phyloP scores from a whole-genome alignment of 1,140 invertebrate genomes.

The Caenorhabditis brenneri region DNA sequence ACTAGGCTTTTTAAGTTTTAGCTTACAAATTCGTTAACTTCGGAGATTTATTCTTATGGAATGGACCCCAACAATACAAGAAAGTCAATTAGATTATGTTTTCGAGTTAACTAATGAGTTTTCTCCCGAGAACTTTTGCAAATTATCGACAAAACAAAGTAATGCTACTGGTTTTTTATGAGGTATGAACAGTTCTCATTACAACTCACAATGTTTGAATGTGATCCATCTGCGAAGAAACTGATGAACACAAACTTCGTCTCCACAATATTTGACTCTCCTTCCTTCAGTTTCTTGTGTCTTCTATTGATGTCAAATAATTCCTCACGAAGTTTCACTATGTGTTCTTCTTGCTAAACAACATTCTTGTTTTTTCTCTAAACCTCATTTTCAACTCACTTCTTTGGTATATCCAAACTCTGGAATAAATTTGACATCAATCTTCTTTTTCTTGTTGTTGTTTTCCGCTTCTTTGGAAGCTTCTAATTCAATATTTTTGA shows the following conservation, averaged over 20 bases:
- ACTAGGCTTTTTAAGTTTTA: no score
- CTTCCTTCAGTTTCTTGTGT: slow-evolving; percentile 15
- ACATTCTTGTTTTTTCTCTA: no score
- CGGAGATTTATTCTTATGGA: no score
- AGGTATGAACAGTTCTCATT: no score
- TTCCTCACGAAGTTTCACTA: neutral
- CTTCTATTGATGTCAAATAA: slow-evolving; percentile 14
- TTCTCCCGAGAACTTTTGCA: no score
- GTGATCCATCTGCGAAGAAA: slow-evolving; percentile 5
- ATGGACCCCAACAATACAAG: no score
- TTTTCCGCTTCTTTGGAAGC: neutral
- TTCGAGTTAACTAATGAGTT: no score
- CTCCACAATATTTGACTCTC: neutral
- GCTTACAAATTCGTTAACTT: no score
- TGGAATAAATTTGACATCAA: slow-evolving; percentile 5
- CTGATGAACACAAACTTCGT: slow-evolving; percentile 25
- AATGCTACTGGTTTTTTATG: no score
- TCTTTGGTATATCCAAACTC: slow-evolving; percentile 18
- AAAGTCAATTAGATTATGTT: no score
- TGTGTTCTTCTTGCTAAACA: slow-evolving; percentile 32
- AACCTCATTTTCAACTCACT: no score
- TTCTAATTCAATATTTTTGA: neutral
- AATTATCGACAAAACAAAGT: no score
- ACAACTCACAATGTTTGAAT: neutral
- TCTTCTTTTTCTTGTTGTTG: neutral